These are phyloP conservation scores for Acropora yongei DNA, from an alignment of 64 coral and sea anemone genomes.

Conservation along the genomic window DNA sequence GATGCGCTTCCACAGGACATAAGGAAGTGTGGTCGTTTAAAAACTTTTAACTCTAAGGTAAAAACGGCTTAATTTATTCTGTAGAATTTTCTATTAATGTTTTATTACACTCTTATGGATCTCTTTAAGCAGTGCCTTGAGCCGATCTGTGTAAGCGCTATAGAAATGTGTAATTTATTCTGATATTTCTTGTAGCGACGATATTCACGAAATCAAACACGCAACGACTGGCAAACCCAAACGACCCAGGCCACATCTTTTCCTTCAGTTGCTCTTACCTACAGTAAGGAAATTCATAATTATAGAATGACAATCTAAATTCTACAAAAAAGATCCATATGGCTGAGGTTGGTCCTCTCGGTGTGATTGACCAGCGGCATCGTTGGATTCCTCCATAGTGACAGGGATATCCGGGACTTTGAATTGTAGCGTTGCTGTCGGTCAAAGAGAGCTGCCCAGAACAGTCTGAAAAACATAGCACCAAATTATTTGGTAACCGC, in stretches of 20 bases:
- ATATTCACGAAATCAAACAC: too few species aligned
- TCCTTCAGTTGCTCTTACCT: background rate
- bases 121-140: too few species aligned
- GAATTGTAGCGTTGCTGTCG: slow-evolving; percentile 1
- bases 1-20: too few species aligned
- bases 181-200: too few species aligned
- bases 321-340: background rate
- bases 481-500: background rate
- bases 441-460: background rate
- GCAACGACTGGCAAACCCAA: too few species aligned
- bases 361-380: slow-evolving; percentile 5
- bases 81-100: too few species aligned
- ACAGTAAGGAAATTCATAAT: background rate
- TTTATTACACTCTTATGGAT: too few species aligned
- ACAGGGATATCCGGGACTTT: slow-evolving; percentile 9
- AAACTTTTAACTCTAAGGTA: too few species aligned
- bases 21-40: too few species aligned
- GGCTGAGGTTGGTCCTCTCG: background rate
- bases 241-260: background rate
- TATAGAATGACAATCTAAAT: background rate
- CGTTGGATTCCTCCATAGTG: background rate
- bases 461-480: background rate
- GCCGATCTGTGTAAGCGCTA: too few species aligned
- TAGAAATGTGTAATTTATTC: too few species aligned
- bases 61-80: background rate